A percentile compares a stretch with the other conserved stretches of the same genome.
Conservation (phyloP, 2,888 invertebrate genomes). For the Drosophila meridiana region DNA sequence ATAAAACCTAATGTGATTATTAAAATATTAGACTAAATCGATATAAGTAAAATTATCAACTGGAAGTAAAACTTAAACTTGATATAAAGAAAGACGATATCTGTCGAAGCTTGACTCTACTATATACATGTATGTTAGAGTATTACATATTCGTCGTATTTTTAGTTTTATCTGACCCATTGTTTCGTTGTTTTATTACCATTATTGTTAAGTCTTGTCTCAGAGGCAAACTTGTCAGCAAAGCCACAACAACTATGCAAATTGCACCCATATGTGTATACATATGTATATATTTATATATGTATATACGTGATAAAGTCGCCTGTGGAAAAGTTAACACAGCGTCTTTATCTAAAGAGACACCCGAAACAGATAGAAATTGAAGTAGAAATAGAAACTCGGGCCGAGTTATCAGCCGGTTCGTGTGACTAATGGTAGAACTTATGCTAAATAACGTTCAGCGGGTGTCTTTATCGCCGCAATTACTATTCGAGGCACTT, state of each 20-base stretch:
- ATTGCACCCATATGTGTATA: constrained; percentile 24
- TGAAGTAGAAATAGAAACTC: constrained; percentile 11
- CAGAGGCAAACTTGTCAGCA: constrained; percentile 18
- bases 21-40: background rate
- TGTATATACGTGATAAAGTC: constrained; percentile 6
- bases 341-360: constrained; percentile 20
- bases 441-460: constrained; percentile 57
- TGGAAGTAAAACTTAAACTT: background rate
- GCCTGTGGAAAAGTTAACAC: constrained; percentile 42
- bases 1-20: too few relatives aligned
- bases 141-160: background rate
- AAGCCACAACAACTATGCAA: constrained; percentile 48
- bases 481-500: constrained; percentile 54
- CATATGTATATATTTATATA: background rate
- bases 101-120: background rate
- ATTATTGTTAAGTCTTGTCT: constrained; percentile 34
- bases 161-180: background rate
- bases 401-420: constrained; percentile 35
- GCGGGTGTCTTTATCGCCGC: constrained; percentile 29
- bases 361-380: constrained; percentile 2
- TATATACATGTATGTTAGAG: background rate
- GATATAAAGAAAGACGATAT: background rate
- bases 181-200: constrained; percentile 11
- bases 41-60: background rate
- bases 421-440: constrained; percentile 57